Evolutionary conservation across 2,113 vertebrate species (phyloP), one percentile per base, ranked within the genome.

Genomic region (Coregonus clupeaformis): DNA sequence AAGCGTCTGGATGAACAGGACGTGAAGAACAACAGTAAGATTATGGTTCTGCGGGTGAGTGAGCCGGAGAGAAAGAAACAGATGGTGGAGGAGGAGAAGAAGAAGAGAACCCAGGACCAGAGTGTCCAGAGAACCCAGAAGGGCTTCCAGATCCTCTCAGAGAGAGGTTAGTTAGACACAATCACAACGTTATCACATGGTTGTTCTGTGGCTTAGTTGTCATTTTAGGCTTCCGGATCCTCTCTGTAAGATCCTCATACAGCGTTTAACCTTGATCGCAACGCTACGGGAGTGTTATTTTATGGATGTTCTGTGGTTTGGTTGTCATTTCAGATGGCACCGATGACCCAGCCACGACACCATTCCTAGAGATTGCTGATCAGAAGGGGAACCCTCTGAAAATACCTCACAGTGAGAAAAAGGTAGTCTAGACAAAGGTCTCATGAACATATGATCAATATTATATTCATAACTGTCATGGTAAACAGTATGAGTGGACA

Each of bases 291-390:
- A 42, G 36, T 42, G 36, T 42, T 42, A 11, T 42, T 42, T 42
- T 42, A 42, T 42, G 36, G 36, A 47, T 4, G 4, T 22, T 22
- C 2, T 29, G 66, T 69, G 25, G 20, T 65, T 22, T 65, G 57
- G 25, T 3, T 65, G 24, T 27, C 7, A 42, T 42, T 42, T 9
- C 9, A 98, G 97, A 96, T 20, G 95, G 92, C 81, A 94, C 85
- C 72, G 92, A 95, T 3, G 96, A 97, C 81, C 82, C 94, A 0
- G 90, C 93, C 30, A 91, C 89, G 7, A 83, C 71, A 1, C 97
- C 97, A 0, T 97, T 95, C 75, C 86, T 99, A 69, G 97, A 98
- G 86, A 97, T 99, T 36, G 95, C 96, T 0, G 97, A 99, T 91
- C 97, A 99, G 88, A 98, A 93, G 55, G 97, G 97, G 83, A 95